phyloP scores from a whole-genome alignment of 64 coral and sea anemone genomes.

The Pocillopora verrucosa region DNA sequence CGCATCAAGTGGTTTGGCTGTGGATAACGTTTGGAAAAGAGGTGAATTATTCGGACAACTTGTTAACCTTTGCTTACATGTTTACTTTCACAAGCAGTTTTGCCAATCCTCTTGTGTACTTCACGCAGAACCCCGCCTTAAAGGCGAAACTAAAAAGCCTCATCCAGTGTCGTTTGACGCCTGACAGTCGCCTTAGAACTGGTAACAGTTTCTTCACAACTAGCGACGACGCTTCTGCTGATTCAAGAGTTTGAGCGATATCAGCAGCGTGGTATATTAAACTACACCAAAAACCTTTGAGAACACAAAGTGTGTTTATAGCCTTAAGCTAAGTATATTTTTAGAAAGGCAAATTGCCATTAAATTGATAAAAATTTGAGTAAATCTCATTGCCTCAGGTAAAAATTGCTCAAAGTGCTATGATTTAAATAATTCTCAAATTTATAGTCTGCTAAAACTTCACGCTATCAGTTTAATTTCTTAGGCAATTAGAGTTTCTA shows the following conservation, averaged over 20 bases:
- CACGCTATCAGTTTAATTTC: too few relatives aligned
- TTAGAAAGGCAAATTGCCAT: too few relatives aligned
- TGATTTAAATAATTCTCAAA: too few relatives aligned
- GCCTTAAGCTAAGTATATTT: too few relatives aligned
- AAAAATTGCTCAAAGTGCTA: too few relatives aligned
- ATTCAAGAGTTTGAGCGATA: not conserved
- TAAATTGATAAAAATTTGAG: too few relatives aligned
- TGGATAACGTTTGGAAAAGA: conserved; percentile 43
- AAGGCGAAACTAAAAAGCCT: conserved; percentile 1
- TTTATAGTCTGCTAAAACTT: too few relatives aligned
- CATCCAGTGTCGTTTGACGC: not conserved
- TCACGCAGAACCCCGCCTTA: conserved; percentile 65
- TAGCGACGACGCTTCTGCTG: not conserved
- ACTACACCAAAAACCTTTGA: not conserved
- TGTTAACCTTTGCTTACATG: conserved; percentile 69
- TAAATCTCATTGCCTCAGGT: too few relatives aligned
- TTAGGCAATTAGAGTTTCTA: too few relatives aligned
- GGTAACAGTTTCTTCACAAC: not conserved
- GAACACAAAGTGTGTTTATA: not conserved
- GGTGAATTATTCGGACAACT: conserved; percentile 7
- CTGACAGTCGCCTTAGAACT: not conserved
- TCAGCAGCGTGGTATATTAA: not conserved
- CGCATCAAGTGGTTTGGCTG: conserved; percentile 80
- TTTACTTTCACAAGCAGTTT: conserved; percentile 83
- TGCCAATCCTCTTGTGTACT: conserved; percentile 76